phyloP scores from a whole-genome alignment of 1,140 invertebrate genomes.

The Gyrodactylus bullatarudis region DNA sequence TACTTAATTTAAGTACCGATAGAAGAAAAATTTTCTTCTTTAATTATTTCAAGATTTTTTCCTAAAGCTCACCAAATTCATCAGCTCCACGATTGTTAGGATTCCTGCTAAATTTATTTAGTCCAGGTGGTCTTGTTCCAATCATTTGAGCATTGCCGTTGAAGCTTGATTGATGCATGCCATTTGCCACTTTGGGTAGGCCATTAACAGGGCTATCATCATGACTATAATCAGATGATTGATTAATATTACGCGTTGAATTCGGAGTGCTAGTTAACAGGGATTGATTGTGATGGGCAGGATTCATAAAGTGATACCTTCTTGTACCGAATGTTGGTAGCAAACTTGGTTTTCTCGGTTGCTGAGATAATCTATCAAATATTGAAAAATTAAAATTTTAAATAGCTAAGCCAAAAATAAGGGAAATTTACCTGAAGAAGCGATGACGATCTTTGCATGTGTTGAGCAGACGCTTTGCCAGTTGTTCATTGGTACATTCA shows the following conservation, averaged over 20 bases:
- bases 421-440: conserved; percentile 2
- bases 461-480: neutral
- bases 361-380: neutral
- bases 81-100: neutral
- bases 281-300: neutral
- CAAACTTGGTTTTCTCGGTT: neutral
- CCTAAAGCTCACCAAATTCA: neutral
- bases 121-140: neutral
- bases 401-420: neutral
- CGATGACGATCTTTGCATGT: neutral
- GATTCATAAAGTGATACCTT: neutral
- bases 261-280: neutral
- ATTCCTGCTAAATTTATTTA: neutral
- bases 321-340: neutral
- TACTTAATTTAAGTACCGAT: no score
- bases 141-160: neutral
- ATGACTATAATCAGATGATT: neutral
- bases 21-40: no score
- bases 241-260: neutral
- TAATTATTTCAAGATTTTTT: no score
- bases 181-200: neutral
- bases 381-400: neutral
- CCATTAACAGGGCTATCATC: neutral
- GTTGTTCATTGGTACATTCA: neutral
- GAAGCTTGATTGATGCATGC: no score